A percentile compares a stretch with the other conserved stretches of the same genome.
Conservation (phyloP, 2,797 vertebrate genomes). For the Peromyscus aztecus region DNA sequence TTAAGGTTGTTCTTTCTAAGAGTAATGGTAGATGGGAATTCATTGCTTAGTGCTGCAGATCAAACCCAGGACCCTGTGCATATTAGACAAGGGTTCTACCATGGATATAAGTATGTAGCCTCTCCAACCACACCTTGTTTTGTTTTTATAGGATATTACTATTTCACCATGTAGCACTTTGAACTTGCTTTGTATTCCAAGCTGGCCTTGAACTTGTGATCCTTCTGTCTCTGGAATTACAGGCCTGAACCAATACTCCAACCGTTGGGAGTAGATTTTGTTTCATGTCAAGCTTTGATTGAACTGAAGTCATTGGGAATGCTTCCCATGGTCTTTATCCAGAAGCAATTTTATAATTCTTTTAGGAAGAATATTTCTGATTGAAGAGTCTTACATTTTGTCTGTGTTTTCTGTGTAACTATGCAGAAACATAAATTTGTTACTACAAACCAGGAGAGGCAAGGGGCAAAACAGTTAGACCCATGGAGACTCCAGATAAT, state of each 20-base stretch:
- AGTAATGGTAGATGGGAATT: not conserved
- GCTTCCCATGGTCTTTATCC: not conserved
- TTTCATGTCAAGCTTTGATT: not conserved
- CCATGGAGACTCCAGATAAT: not conserved
- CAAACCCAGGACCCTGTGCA: not conserved
- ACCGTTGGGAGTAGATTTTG: not conserved
- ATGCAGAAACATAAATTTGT: not conserved
- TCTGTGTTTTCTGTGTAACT: not conserved
- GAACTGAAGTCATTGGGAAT: not conserved
- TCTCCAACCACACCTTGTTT: not conserved
- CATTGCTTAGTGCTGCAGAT: not conserved
- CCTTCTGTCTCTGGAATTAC: not conserved
- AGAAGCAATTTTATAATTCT: slow-evolving; percentile 6
- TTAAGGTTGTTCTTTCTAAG: no score
- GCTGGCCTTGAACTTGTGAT: not conserved
- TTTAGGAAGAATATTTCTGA: not conserved
- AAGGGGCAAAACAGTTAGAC: not conserved
- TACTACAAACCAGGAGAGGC: not conserved
- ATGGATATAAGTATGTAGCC: not conserved
- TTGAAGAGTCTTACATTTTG: not conserved
- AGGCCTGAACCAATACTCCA: not conserved
- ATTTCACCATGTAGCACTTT: not conserved
- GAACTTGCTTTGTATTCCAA: not conserved
- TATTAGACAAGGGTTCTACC: not conserved
- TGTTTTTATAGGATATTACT: not conserved